Percentiles rank a stretch among this genome's conserved stretches.
phyloP scores from a whole-genome alignment of 2,888 invertebrate species.

The Phortica okadai region DNA sequence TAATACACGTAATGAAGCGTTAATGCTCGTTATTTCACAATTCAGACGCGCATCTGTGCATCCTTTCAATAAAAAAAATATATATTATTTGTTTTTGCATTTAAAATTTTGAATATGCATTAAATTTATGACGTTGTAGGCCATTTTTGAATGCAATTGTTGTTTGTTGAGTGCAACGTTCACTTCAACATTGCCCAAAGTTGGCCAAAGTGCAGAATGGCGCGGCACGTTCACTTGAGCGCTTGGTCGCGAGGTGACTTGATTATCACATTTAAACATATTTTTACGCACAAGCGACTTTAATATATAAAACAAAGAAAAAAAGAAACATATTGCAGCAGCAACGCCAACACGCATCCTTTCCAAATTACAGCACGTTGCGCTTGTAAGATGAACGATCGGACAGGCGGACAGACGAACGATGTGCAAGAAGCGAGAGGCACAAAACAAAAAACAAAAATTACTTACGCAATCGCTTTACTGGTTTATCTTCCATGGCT shows the following conservation, averaged over 20 bases:
- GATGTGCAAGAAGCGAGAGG: background rate
- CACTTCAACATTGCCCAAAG: background rate
- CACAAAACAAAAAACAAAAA: conserved; percentile 35
- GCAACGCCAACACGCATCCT: conserved; percentile 10
- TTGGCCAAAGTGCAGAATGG: background rate
- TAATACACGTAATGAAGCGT: background rate
- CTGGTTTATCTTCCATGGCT: conserved; percentile 52
- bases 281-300: background rate
- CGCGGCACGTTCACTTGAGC: background rate
- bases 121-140: background rate
- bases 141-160: background rate
- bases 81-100: no score
- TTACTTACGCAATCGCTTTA: conserved; percentile 35
- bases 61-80: no score
- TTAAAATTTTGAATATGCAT: background rate
- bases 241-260: background rate
- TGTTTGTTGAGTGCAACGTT: background rate
- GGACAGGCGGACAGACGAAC: no score
- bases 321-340: no score
- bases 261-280: background rate
- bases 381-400: no score
- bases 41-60: background rate
- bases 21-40: background rate
- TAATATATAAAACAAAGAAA: background rate
- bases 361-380: background rate